A percentile compares a stretch with the other conserved stretches of the same genome.
phyloP scores from a whole-genome alignment of 1,140 invertebrate species.

The Belonocnema kinseyi region DNA sequence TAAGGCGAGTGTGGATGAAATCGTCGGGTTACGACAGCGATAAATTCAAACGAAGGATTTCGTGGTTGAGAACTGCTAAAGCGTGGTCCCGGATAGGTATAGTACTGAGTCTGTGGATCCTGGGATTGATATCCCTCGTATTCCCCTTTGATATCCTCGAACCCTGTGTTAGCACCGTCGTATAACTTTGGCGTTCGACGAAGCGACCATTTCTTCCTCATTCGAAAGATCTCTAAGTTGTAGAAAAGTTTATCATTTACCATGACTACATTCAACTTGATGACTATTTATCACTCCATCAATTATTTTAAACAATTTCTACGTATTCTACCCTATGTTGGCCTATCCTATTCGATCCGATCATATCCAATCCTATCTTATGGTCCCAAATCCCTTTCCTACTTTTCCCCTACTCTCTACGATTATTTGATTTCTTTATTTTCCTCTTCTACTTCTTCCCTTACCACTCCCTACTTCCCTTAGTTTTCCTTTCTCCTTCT shows the following conservation, averaged over 20 bases:
- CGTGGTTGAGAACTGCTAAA: constrained; percentile 71
- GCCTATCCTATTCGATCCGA: too few relatives aligned
- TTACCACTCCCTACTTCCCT: too few relatives aligned
- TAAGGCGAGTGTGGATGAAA: constrained; percentile 51
- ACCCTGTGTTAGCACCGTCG: constrained; percentile 42
- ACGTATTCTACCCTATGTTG: too few relatives aligned
- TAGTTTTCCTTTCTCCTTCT: too few relatives aligned
- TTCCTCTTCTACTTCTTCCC: too few relatives aligned
- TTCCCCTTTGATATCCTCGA: constrained; percentile 70
- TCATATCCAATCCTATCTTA: too few relatives aligned
- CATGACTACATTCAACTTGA: too few relatives aligned
- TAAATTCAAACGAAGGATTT: constrained; percentile 72
- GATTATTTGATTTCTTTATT: too few relatives aligned
- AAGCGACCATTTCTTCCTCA: constrained; percentile 39
- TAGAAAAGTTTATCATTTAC: constrained; percentile 35
- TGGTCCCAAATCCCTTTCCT: too few relatives aligned
- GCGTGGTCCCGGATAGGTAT: constrained; percentile 51
- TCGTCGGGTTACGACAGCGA: constrained; percentile 71
- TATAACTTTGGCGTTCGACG: constrained; percentile 44
- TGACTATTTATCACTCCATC: too few relatives aligned
- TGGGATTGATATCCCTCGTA: constrained; percentile 72
- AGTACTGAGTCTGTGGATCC: constrained; percentile 50
- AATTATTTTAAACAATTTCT: too few relatives aligned
- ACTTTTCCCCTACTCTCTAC: too few relatives aligned
- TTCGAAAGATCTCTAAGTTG: constrained; percentile 32